phyloP scores from a whole-genome alignment of 2,888 invertebrate species.

The Drosophila recens region DNA sequence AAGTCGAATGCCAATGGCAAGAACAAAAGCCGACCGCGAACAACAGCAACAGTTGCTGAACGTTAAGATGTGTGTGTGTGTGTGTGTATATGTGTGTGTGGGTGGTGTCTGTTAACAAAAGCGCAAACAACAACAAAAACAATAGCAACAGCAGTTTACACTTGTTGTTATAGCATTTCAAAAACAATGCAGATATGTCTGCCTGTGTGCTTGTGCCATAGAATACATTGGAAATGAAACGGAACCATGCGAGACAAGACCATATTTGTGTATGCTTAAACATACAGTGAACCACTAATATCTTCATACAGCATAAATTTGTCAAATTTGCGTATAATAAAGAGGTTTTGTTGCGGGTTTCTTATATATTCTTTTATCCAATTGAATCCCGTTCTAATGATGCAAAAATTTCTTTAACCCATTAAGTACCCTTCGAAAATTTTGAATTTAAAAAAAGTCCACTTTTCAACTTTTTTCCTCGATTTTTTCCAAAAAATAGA shows the following conservation, averaged over 20 bases:
- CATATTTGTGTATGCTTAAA: constrained; percentile 23
- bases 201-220: constrained; percentile 9
- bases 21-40: constrained; percentile 68
- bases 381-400: no score
- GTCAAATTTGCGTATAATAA: no score
- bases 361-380: no score
- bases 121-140: constrained; percentile 39
- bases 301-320: no score
- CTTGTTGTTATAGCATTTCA: constrained; percentile 58
- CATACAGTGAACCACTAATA: no score
- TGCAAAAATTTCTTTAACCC: no score
- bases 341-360: no score
- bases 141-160: constrained; percentile 50
- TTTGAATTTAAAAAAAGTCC: no score
- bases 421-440: no score
- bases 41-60: constrained; percentile 31
- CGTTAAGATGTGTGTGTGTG: not conserved
- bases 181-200: constrained; percentile 41
- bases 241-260: constrained; percentile 40
- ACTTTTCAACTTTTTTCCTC: no score
- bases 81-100: constrained; percentile 11
- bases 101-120: constrained; percentile 50
- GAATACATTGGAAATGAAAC: constrained; percentile 26
- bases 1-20: constrained; percentile 77
- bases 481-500: no score